Conservation (phyloP, 1,140 invertebrate species). For the Penaeus japonicus region DNA sequence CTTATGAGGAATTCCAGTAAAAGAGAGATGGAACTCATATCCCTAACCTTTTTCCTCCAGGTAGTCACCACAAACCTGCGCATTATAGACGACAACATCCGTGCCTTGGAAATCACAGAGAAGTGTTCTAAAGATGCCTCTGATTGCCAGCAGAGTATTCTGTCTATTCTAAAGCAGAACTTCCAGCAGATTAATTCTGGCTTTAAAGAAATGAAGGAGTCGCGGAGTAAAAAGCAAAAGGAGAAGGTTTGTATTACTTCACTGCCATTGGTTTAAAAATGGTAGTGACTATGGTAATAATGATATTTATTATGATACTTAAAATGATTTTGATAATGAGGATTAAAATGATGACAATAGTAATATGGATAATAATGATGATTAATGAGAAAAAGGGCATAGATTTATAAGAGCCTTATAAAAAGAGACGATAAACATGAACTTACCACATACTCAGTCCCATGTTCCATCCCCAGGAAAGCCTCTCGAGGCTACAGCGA, state of each 20-base stretch:
- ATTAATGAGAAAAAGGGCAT: not conserved
- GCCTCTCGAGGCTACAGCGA: constrained; percentile 28
- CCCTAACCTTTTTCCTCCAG: not conserved
- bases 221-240: constrained; percentile 38
- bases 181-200: constrained; percentile 38
- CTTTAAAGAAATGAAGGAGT: constrained; percentile 58
- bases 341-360: no score
- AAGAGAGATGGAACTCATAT: no score
- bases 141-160: constrained; percentile 59
- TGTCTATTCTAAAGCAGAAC: constrained; percentile 27
- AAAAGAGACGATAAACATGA: not conserved
- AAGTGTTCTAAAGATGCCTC: constrained; percentile 56
- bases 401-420: not conserved
- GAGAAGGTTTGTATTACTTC: constrained; percentile 68
- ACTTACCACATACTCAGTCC: not conserved
- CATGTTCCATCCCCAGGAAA: constrained; percentile 12
- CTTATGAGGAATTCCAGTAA: not conserved
- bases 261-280: not conserved
- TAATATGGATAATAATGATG: no score
- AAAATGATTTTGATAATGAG: no score
- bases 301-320: no score
- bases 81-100: constrained; percentile 46
- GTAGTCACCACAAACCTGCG: constrained; percentile 61
- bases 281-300: no score
- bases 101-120: constrained; percentile 42